Conservation (phyloP, 2,888 invertebrate species). For the Drosophila longiperda region DNA sequence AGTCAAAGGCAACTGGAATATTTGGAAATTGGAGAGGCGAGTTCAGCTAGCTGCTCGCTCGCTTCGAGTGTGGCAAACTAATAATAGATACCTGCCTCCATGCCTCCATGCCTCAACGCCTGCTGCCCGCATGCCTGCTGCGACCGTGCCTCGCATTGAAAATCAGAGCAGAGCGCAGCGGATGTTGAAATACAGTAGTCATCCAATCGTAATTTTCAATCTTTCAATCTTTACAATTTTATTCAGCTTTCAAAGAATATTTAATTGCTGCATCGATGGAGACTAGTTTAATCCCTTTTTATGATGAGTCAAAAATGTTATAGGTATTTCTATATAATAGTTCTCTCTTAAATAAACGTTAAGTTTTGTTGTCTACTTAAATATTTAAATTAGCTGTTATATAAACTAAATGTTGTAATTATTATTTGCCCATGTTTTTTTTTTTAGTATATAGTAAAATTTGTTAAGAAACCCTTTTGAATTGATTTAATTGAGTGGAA, state of each 20-base stretch:
- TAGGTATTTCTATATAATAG: not conserved
- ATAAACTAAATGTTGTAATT: not conserved
- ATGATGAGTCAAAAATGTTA: not conserved
- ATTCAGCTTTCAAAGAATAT: not conserved
- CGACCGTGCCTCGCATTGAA: slow-evolving; percentile 4
- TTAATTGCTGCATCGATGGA: not conserved
- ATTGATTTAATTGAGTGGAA: not conserved
- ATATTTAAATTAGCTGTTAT: not conserved
- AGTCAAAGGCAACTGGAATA: slow-evolving; percentile 21
- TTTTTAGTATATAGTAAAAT: not conserved
- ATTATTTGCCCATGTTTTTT: not conserved
- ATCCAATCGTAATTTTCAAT: not conserved
- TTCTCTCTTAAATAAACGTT: not conserved
- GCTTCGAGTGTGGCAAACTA: slow-evolving; percentile 31
- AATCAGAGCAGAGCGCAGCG: slow-evolving; percentile 14
- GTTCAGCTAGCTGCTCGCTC: not conserved
- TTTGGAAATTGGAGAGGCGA: slow-evolving; percentile 38
- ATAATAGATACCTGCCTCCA: slow-evolving; percentile 28
- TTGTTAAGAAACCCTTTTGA: not conserved
- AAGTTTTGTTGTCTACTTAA: not conserved
- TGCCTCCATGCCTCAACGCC: not conserved
- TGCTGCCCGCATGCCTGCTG: slow-evolving; percentile 5
- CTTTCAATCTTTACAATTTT: not conserved
- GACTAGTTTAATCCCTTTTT: not conserved
- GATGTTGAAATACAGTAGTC: slow-evolving; percentile 14